A percentile compares a stretch with the other conserved stretches of the same genome.
Evolutionary conservation across 2,113 vertebrate species (phyloP).

Genomic region (Nothoprocta perdicaria): DNA sequence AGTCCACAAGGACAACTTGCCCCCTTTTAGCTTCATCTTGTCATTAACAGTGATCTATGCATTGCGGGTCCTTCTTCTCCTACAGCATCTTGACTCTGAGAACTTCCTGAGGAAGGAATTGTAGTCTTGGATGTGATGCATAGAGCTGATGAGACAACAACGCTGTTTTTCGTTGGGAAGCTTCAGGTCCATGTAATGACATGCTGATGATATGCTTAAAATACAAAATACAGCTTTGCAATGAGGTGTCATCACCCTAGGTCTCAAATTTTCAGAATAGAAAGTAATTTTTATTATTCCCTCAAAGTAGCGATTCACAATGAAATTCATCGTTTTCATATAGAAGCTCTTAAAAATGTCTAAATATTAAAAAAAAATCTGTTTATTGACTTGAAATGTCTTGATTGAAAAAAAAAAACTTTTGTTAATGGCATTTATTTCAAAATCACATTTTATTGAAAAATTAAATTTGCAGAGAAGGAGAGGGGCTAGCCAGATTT

Average conservation of each 20-base stretch:
- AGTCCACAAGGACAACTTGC: neutral
- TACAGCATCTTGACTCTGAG: rapidly evolving
- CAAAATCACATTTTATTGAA: neutral
- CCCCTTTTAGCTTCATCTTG: neutral
- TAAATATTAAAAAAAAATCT: neutral
- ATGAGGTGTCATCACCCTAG: neutral
- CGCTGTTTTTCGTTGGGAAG: neutral
- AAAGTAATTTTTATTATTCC: neutral
- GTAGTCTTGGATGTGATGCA: neutral
- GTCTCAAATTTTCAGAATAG: neutral
- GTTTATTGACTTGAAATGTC: neutral
- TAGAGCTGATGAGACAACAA: neutral
- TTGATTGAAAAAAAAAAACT: neutral
- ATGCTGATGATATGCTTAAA: neutral
- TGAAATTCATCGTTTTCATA: neutral
- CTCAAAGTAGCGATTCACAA: neutral
- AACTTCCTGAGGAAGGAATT: neutral
- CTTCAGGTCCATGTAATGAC: neutral
- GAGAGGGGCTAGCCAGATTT: neutral
- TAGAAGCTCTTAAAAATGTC: neutral
- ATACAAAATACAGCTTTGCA: neutral
- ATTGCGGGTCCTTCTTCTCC: neutral
- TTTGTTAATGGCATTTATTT: neutral
- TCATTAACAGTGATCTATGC: neutral
- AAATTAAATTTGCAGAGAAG: neutral